A percentile compares a stretch with the other conserved stretches of the same genome.
Conservation (phyloP, 2,888 invertebrate species). For the Scaptomyza cyrtandrae region DNA sequence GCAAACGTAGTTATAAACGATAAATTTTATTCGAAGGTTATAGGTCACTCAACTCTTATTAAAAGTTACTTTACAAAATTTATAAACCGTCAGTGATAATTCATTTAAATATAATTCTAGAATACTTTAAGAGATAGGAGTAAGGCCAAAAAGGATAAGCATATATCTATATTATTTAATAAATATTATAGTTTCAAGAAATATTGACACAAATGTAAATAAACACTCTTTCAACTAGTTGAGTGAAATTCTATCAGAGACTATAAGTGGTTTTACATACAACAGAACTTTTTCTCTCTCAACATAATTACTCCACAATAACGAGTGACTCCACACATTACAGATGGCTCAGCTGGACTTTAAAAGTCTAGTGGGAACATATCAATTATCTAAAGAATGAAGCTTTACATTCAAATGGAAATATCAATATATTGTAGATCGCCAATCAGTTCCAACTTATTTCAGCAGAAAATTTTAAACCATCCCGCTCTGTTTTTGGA, state of each 20-base stretch:
- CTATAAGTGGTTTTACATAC: neutral
- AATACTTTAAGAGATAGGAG: neutral
- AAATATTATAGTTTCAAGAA: neutral
- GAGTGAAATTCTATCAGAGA: no score
- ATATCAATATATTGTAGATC: neutral
- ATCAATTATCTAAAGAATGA: neutral
- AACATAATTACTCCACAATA: conserved; percentile 18
- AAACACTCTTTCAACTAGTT: no score
- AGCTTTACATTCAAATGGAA: neutral
- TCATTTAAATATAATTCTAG: neutral
- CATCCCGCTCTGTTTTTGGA: neutral
- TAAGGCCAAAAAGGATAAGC: neutral
- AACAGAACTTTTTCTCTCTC: neutral
- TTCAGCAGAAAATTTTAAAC: neutral
- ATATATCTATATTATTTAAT: neutral
- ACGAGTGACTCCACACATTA: conserved; percentile 1
- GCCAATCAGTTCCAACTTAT: neutral
- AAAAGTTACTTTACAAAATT: no score
- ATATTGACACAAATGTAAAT: neutral
- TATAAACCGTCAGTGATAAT: neutral
- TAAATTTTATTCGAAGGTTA: conserved; percentile 13
- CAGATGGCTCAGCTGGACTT: neutral
- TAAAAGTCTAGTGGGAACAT: neutral
- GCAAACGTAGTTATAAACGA: neutral
- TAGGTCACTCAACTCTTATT: conserved; percentile 25